Evolutionary conservation across 1,140 invertebrate species (phyloP), one percentile per base, ranked within the genome.

Genomic region (Pantala flavescens): DNA sequence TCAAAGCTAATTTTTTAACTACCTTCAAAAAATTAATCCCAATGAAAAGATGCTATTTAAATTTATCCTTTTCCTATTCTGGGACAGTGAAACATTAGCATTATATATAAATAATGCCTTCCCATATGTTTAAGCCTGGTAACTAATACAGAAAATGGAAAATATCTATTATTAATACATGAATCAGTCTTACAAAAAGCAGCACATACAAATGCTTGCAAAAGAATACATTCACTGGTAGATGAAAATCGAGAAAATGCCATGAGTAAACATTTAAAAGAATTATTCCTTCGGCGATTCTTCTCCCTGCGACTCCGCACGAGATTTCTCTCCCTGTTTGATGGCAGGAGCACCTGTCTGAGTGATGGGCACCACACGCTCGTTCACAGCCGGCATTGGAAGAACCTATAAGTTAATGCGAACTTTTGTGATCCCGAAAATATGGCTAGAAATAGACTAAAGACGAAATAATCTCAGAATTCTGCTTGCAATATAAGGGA

Each of bases 291-390:
- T 63, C 1, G 16, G 49, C 1, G 49, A 16, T 14, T 63, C 49
- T 19, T 63, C 49, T 7, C 49, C 49, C 14, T 19, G 49, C 3
- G 49, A 1, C 28, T 16, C 49, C 12, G 49, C 49, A 5, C 12
- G 49, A 63, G n/a, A 1, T 9, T 36, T 19, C 3, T 63, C 49
- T 63, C 49, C 49, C n/a, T 63, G 49, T 76, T 81, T 82, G 11
- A 83, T 63, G 0, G 83, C 82, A 12, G 86, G 86, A 70, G 82
- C 80, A 7, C 84, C 85, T 42, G 85, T 87, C 71, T 85, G 82
- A 14, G 81, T 78, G 75, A 88, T 86, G 5, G 82, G 82, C 72
- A 88, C 82, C 0, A 76, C 16, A 71, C 83, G 80, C 74, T 87
- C 85, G 24, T 80, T 79, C 0, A 55, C 23, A 24, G 23, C 71